Conservation (phyloP, 1,140 invertebrate genomes). For the Drosophila ogumai region DNA sequence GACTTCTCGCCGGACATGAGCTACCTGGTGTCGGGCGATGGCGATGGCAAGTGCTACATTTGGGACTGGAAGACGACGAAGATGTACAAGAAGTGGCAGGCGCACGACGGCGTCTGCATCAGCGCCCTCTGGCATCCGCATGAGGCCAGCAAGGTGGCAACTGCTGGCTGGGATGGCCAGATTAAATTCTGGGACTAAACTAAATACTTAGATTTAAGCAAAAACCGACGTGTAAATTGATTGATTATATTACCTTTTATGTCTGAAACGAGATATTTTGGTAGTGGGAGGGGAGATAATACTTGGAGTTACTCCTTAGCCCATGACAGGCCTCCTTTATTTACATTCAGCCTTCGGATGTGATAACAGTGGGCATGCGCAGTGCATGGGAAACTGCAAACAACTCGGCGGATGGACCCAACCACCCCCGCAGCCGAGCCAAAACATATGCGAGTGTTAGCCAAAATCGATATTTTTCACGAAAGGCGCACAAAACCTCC, state of each 20-base stretch:
- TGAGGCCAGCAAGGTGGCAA: conserved; percentile 97
- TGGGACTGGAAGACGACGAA: conserved; percentile 99
- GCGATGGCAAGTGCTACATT: conserved; percentile 98
- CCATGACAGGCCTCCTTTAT: conserved; percentile 14
- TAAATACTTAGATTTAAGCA: conserved; percentile 40
- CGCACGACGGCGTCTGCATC: conserved; percentile 99
- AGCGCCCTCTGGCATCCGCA: conserved; percentile 98
- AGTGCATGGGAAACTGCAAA: conserved; percentile 39
- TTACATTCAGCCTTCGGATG: conserved; percentile 17
- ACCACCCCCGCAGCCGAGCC: conserved; percentile 31
- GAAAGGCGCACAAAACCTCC: conserved; percentile 45
- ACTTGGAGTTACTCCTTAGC: background rate
- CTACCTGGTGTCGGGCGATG: conserved; percentile 99
- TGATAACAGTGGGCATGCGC: conserved; percentile 76
- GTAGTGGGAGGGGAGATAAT: background rate
- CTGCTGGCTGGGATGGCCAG: conserved; percentile 98
- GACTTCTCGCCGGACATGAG: conserved; percentile 99
- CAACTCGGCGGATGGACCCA: conserved; percentile 21
- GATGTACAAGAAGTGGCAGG: conserved; percentile 99
- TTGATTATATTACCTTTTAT: conserved; percentile 38
- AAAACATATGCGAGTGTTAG: conserved; percentile 71
- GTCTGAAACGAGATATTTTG: background rate
- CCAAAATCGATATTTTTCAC: conserved; percentile 75
- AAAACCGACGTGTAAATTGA: conserved; percentile 45
- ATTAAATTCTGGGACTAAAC: conserved; percentile 98